These are phyloP conservation scores for Anoura caudifer DNA, from an alignment of 2,113 vertebrate genomes.

Conservation along the genomic window DNA sequence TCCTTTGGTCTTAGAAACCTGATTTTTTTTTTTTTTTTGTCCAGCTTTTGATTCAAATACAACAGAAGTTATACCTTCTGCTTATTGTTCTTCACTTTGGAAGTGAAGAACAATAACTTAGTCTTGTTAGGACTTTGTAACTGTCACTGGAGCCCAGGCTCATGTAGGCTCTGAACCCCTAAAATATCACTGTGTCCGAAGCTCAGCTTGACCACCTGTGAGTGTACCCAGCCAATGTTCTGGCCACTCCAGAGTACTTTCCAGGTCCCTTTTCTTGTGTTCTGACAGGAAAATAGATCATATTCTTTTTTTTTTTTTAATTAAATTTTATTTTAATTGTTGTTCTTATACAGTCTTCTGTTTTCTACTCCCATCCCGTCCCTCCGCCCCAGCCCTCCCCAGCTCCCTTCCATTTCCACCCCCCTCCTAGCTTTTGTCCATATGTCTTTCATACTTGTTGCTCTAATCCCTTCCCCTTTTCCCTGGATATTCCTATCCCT, in stretches of 20 bases:
- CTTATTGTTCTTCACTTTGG: too few species aligned
- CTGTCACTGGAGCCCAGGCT: not conserved
- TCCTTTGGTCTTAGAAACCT: not conserved
- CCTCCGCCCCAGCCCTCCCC: too few species aligned
- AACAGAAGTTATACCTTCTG: not conserved
- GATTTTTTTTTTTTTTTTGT: not conserved
- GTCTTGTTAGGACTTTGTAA: not conserved
- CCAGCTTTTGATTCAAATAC: not conserved
- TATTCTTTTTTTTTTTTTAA: not conserved
- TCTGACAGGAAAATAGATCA: not conserved
- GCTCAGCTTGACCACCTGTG: not conserved
- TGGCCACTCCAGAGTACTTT: not conserved
- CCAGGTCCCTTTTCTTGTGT: not conserved
- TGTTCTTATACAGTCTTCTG: too few species aligned
- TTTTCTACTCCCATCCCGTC: too few species aligned
- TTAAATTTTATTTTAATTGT: too few species aligned
- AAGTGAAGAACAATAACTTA: too few species aligned
- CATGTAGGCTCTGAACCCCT: not conserved
- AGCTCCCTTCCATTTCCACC: too few species aligned
- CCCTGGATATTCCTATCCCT: too few species aligned
- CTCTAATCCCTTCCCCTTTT: too few species aligned
- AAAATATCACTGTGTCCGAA: not conserved
- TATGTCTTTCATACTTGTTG: too few species aligned
- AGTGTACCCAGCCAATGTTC: not conserved
- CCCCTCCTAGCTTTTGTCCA: too few species aligned